These are phyloP conservation scores for Drosophila obscura DNA, from an alignment of 1,140 invertebrate species.

Conservation along the genomic window DNA sequence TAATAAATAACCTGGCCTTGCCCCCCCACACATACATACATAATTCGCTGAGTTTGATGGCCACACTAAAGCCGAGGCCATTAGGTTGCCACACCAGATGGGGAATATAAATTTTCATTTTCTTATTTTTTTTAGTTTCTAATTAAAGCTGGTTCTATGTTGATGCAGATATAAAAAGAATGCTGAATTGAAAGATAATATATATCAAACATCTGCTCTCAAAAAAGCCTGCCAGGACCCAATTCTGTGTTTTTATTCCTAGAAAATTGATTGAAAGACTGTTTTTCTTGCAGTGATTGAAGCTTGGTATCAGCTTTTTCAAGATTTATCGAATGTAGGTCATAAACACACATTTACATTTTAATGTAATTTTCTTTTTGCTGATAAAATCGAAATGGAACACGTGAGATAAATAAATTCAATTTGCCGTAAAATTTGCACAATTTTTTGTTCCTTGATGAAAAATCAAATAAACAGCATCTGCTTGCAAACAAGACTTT, in stretches of 20 bases:
- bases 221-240: no score
- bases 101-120: constrained; percentile 37
- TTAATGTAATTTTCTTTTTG: not conserved
- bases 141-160: constrained; percentile 21
- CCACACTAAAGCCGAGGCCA: constrained; percentile 40
- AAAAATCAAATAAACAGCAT: constrained; percentile 39
- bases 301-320: no score
- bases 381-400: not conserved
- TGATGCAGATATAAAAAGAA: not conserved
- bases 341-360: no score
- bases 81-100: constrained; percentile 21
- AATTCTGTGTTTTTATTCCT: no score
- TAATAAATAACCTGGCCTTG: constrained; percentile 69
- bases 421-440: constrained; percentile 42
- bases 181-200: not conserved
- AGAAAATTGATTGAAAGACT: no score
- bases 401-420: constrained; percentile 44
- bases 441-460: constrained; percentile 1
- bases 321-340: no score
- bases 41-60: constrained; percentile 53
- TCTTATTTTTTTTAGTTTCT: constrained; percentile 31
- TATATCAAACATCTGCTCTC: no score
- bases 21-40: constrained; percentile 6
- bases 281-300: no score
- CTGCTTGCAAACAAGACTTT: not conserved